Evolutionary conservation across 1,140 invertebrate genomes (phyloP), one percentile per base, ranked within the genome.

Genomic region (Elysia chlorotica): DNA sequence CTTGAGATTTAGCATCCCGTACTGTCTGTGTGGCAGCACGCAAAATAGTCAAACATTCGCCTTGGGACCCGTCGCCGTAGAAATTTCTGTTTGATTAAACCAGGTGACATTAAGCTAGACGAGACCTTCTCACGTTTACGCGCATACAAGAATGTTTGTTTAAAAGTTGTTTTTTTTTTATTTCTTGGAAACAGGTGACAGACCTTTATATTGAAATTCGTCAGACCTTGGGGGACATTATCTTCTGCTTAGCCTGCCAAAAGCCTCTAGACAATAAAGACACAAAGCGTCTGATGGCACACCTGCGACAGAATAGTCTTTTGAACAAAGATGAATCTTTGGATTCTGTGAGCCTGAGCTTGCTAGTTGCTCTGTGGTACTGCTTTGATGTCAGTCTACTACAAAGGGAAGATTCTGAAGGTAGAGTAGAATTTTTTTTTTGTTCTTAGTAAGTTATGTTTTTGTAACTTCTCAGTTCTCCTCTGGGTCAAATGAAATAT

Each of bases 171-270:
- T n/a, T n/a, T n/a, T n/a, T n/a, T 1, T 35, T 14, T 0, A 10
- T 61, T 65, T 59, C 28, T 14, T 35, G 28, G 69, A 4, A 76
- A 72, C 91, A 94, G 89, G 92, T 98, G 0, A 90, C 92, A 62
- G 91, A 92, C 81, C 88, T 95, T n/a, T 94, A 92, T 74, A 90
- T 92, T 71, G 92, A 93, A 68, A 95, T 93, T 23, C 90, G 93
- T 80, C 90, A 93, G 76, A 90, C 92, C 48, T 85, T 98, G 33
- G 94, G 94, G 0, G 94, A 96, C 79, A 93, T 94, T 69, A 86
- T 98, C 1, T 98, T 95, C 82, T 91, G 93, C 73, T 94, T 93
- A 89, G 92, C 95, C 0, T 94, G 94, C 17, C 96, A 99, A 83
- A 90, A 91, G 53, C 92, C 93, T 1, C 86, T 98, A 19, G 90